phyloP scores from a whole-genome alignment of 2,888 invertebrate genomes.

The Oscheius sp. region DNA sequence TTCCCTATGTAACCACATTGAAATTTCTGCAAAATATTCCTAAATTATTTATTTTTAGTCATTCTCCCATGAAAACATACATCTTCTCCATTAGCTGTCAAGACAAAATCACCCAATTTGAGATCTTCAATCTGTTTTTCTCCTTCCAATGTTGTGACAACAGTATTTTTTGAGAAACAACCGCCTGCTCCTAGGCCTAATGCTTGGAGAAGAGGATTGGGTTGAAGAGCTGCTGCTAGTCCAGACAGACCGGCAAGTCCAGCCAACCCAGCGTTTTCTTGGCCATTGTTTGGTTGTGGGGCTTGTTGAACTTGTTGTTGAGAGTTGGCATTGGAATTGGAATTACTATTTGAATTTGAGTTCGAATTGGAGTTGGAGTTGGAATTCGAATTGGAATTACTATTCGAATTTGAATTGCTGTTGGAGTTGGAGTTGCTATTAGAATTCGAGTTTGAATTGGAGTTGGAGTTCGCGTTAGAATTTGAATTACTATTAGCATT shows the following conservation, averaged over 20 bases:
- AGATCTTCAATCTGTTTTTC: conserved; percentile 45
- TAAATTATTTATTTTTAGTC: not conserved
- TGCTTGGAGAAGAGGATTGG: no score
- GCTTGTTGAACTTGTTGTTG: not conserved
- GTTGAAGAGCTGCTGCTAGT: no score
- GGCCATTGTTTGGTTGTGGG: no score
- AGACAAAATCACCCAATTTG: conserved; percentile 4
- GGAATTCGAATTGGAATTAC: not conserved
- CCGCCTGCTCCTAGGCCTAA: no score
- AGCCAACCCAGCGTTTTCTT: no score
- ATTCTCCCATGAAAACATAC: not conserved
- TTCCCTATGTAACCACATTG: not conserved
- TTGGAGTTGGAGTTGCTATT: not conserved
- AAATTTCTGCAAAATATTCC: not conserved
- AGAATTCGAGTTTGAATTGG: not conserved
- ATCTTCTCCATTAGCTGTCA: not conserved
- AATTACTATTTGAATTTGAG: not conserved
- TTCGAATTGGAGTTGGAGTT: not conserved
- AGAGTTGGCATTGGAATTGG: not conserved
- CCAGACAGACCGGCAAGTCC: no score
- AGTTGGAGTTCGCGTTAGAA: not conserved
- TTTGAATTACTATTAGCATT: no score
- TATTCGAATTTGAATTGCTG: not conserved
- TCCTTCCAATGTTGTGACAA: conserved; percentile 44
- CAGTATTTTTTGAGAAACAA: conserved; percentile 50